These are phyloP conservation scores for Saguinus imperator DNA, from an alignment of 2,113 vertebrate genomes.

Conservation along the genomic window DNA sequence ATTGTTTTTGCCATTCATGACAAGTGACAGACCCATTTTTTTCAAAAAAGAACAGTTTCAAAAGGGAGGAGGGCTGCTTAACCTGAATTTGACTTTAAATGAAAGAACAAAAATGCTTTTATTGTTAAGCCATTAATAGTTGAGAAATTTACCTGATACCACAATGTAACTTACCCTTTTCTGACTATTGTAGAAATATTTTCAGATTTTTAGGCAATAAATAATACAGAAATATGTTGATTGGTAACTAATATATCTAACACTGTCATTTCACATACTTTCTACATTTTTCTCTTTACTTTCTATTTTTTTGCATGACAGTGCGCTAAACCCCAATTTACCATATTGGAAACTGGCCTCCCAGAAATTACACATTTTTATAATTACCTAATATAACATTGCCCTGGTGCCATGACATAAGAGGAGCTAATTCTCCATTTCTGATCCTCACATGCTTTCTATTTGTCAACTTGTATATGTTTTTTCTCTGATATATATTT, in stretches of 20 bases:
- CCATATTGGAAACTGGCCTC: neutral
- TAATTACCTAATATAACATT: neutral
- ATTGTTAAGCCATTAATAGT: neutral
- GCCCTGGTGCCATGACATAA: neutral
- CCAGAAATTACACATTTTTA: neutral
- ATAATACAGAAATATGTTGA: neutral
- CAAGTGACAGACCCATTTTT: neutral
- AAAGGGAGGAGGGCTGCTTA: neutral
- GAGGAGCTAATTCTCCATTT: neutral
- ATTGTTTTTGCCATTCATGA: neutral
- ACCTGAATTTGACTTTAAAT: neutral
- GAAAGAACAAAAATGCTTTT: neutral
- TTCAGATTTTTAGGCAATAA: neutral
- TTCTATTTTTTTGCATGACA: neutral
- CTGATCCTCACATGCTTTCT: neutral
- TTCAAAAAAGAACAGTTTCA: neutral
- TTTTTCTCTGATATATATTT: conserved; percentile 8
- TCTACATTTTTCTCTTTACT: neutral
- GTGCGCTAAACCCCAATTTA: neutral
- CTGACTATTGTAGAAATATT: neutral
- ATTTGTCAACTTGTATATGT: neutral
- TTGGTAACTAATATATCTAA: neutral
- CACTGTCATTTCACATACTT: neutral
- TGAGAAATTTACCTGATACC: neutral
- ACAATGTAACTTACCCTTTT: neutral